Evolutionary conservation across 2,888 invertebrate species (phyloP).

Genomic region (Lithophane semibrunnea): DNA sequence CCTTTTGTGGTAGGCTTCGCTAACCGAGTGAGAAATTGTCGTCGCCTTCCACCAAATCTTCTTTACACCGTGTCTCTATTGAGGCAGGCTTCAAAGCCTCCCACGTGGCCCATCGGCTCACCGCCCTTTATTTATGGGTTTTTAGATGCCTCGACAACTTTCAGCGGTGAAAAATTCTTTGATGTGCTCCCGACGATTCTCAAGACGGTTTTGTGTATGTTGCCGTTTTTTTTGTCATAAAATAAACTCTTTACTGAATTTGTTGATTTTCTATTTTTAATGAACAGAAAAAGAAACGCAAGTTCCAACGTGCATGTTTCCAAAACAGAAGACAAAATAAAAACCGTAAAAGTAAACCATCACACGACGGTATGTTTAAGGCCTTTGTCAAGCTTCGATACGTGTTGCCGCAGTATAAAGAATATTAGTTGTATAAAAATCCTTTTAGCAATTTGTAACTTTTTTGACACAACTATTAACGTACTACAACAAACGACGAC

Average conservation of each 20-base stretch:
- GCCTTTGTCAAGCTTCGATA: not conserved
- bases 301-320: not conserved
- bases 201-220: conserved; percentile 27
- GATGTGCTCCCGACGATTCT: conserved; percentile 23
- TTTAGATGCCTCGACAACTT: conserved; percentile 45
- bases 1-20: conserved; percentile 59
- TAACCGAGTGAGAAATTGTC: conserved; percentile 67
- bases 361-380: not conserved
- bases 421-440: not conserved
- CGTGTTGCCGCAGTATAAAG: not conserved
- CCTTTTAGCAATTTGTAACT: not conserved
- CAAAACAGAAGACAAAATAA: not conserved
- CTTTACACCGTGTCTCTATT: conserved; percentile 48
- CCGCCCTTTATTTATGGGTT: conserved; percentile 45
- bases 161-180: conserved; percentile 40
- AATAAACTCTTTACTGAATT: conserved; percentile 12
- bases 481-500: conserved; percentile 3
- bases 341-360: not conserved
- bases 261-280: not conserved
- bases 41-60: conserved; percentile 46
- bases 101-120: conserved; percentile 30
- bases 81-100: conserved; percentile 48
- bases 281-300: not conserved
- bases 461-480: conserved; percentile 14
- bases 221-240: not conserved